Percentiles rank a stretch among this genome's conserved stretches.
Conservation (phyloP, 2,797 vertebrate species). For the Siniperca scherzeri region DNA sequence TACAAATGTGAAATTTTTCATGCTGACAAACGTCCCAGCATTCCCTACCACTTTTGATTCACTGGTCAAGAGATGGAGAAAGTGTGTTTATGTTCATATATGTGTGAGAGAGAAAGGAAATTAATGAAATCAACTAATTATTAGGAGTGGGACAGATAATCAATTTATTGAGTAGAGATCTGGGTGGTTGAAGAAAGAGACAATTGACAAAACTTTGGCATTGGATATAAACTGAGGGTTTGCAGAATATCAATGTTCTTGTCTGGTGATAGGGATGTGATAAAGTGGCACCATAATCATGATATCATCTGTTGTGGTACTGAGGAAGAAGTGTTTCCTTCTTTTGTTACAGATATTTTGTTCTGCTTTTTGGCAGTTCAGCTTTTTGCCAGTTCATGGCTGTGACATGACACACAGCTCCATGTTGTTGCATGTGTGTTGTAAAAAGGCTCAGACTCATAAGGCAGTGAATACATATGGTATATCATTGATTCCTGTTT, state of each 20-base stretch:
- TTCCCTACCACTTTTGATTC: conserved; percentile 24
- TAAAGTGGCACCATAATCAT: background rate
- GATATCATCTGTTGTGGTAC: background rate
- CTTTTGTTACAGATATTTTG: conserved; percentile 2
- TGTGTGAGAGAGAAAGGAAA: background rate
- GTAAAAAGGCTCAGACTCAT: background rate
- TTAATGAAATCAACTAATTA: background rate
- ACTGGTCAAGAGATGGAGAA: conserved; percentile 13
- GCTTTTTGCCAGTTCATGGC: background rate
- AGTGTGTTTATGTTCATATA: background rate
- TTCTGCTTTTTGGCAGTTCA: background rate
- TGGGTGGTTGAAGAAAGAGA: background rate
- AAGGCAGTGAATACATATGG: too few relatives aligned
- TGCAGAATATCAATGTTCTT: background rate
- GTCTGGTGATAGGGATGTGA: background rate
- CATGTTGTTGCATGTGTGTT: background rate
- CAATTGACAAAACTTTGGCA: background rate
- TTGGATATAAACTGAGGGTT: background rate
- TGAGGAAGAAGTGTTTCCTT: background rate
- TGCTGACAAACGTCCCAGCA: conserved; percentile 47
- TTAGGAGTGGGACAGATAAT: background rate
- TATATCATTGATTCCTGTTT: background rate
- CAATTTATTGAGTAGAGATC: background rate
- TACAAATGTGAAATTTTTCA: conserved; percentile 58
- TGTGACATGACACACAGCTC: background rate